Evolutionary conservation across 2,113 vertebrate species (phyloP).

Genomic region (Vidua chalybeata): DNA sequence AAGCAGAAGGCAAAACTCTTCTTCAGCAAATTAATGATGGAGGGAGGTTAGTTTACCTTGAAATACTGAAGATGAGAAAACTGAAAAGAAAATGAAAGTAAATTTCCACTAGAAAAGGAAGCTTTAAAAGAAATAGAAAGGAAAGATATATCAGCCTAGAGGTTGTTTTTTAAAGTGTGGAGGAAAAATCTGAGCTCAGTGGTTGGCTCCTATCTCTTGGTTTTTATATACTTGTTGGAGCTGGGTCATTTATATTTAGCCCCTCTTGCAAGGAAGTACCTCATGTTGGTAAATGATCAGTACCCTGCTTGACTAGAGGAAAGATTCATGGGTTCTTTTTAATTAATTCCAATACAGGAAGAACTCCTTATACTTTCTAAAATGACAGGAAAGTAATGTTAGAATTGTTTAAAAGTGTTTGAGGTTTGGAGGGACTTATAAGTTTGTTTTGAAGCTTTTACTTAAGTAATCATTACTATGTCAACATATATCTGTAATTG

Average conservation of each 20-base stretch:
- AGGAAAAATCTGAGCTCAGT: conserved; percentile 9
- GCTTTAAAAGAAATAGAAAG: not conserved
- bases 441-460: not conserved
- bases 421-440: not conserved
- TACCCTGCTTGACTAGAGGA: not conserved
- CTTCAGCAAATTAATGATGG: not conserved
- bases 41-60: not conserved
- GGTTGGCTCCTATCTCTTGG: conserved; percentile 20
- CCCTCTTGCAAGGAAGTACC: conserved; percentile 38
- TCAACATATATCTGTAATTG: not conserved
- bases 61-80: not conserved
- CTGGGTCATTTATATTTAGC: conserved; percentile 45
- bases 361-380: not conserved
- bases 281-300: conserved; percentile 31
- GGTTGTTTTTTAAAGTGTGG: not conserved
- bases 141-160: not conserved
- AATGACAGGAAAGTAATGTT: not conserved
- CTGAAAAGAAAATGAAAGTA: conserved; percentile 9
- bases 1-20: not conserved
- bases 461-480: not conserved
- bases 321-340: not conserved
- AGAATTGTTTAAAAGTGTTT: not conserved
- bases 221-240: conserved; percentile 30
- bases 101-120: not conserved
- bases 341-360: conserved; percentile 13